Percentiles rank a stretch among this genome's conserved stretches.
phyloP scores from a whole-genome alignment of 2,113 vertebrate genomes.

The Ondatra zibethicus region DNA sequence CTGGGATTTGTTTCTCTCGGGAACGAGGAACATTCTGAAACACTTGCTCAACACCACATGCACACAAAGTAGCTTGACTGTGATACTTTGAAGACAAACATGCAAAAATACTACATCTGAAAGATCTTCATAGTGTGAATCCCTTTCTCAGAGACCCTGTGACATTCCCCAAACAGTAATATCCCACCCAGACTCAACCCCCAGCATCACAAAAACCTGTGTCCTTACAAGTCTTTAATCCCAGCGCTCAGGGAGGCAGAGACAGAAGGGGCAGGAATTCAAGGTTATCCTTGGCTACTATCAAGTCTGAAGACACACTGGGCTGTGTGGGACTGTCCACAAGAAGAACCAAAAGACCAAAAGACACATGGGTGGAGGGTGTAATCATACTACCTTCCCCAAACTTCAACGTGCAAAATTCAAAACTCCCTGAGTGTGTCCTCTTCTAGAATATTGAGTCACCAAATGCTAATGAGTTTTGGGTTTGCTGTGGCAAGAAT shows the following conservation, averaged over 20 bases:
- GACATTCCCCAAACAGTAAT: background rate
- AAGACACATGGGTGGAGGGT: background rate
- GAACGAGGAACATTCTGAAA: background rate
- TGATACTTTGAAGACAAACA: background rate
- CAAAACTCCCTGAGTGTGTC: background rate
- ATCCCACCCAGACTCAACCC: too few relatives aligned
- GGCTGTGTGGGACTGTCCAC: background rate
- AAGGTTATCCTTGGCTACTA: background rate
- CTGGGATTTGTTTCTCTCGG: background rate
- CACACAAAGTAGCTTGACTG: background rate
- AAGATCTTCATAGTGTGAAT: background rate
- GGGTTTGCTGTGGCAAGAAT: background rate
- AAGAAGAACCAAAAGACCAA: background rate
- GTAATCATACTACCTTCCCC: background rate
- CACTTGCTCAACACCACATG: background rate
- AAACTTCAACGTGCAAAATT: background rate
- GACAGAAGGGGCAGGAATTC: background rate
- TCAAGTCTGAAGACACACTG: background rate
- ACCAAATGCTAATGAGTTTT: background rate
- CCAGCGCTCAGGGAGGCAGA: too few relatives aligned
- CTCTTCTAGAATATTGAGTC: background rate
- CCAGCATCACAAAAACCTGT: background rate
- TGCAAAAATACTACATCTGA: background rate
- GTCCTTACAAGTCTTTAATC: too few relatives aligned
- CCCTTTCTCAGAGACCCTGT: background rate